Percentiles rank a stretch among this genome's conserved stretches.
These are phyloP conservation scores for Seira ritae DNA, from an alignment of 2,888 invertebrate species.

Conservation along the genomic window DNA sequence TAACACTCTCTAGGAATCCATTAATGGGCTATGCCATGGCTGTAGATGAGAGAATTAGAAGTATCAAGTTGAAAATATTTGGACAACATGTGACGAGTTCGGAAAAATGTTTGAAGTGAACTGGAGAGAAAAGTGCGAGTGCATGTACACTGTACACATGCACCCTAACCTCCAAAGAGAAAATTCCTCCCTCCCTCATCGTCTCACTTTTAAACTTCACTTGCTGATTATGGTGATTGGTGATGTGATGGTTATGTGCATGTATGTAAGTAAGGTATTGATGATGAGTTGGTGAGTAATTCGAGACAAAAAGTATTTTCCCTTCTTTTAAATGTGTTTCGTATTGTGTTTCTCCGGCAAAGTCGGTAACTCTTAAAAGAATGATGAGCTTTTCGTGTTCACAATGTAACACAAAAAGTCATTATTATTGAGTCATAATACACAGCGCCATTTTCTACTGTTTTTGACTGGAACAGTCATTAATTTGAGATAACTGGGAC, in stretches of 20 bases:
- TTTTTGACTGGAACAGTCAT: conserved; percentile 11
- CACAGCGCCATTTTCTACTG: conserved; percentile 29
- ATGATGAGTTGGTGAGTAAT: conserved; percentile 40
- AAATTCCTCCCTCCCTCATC: too few relatives aligned
- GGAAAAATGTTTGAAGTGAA: conserved; percentile 47
- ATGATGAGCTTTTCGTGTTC: too few relatives aligned
- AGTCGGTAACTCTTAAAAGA: conserved; percentile 49
- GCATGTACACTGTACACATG: too few relatives aligned
- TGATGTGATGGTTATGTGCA: too few relatives aligned
- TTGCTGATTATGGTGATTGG: too few relatives aligned
- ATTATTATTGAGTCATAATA: conserved; percentile 17
- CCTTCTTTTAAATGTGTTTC: conserved; percentile 35
- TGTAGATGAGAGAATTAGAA: conserved; percentile 47
- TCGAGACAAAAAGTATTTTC: conserved; percentile 50
- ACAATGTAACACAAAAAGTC: conserved; percentile 4
- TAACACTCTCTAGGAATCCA: conserved; percentile 20
- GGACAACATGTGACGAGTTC: conserved; percentile 59
- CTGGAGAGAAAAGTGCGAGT: conserved; percentile 32
- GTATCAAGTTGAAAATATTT: conserved; percentile 41
- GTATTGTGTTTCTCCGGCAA: conserved; percentile 46
- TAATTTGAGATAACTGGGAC: conserved; percentile 48
- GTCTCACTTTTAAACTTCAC: too few relatives aligned
- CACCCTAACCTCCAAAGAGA: too few relatives aligned
- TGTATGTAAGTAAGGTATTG: too few relatives aligned
- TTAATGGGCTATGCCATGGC: conserved; percentile 6